These are phyloP conservation scores for Neoitamus cyanurus DNA, from an alignment of 2,888 invertebrate species.

Conservation along the genomic window DNA sequence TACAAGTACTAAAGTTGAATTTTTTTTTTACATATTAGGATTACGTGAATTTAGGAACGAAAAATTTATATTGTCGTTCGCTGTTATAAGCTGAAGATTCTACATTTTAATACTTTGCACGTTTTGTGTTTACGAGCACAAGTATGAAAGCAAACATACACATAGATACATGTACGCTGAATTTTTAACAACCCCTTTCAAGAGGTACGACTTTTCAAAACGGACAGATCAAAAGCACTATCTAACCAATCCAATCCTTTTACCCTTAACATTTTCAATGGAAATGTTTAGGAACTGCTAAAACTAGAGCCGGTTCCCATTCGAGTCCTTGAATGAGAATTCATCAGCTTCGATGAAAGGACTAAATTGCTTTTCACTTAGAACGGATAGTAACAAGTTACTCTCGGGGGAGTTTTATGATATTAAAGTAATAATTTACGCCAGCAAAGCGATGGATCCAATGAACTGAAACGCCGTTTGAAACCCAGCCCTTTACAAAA, in stretches of 20 bases:
- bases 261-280: neutral
- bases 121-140: neutral
- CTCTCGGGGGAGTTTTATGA: neutral
- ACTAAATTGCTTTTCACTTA: neutral
- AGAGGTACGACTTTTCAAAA: neutral
- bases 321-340: neutral
- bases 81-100: neutral
- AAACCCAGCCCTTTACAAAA: neutral
- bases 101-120: neutral
- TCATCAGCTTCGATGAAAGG: neutral
- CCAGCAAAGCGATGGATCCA: neutral
- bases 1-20: too few relatives aligned
- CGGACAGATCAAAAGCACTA: neutral
- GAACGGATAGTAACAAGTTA: neutral
- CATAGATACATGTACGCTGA: neutral
- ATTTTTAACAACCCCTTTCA: neutral
- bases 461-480: neutral
- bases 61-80: neutral
- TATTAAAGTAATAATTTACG: neutral
- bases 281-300: neutral
- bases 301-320: neutral
- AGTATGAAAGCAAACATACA: neutral
- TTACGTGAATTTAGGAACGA: neutral
- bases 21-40: too few relatives aligned
- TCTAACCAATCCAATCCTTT: neutral